Conservation (phyloP, 1,140 invertebrate species). For the Ceratina australensis region DNA sequence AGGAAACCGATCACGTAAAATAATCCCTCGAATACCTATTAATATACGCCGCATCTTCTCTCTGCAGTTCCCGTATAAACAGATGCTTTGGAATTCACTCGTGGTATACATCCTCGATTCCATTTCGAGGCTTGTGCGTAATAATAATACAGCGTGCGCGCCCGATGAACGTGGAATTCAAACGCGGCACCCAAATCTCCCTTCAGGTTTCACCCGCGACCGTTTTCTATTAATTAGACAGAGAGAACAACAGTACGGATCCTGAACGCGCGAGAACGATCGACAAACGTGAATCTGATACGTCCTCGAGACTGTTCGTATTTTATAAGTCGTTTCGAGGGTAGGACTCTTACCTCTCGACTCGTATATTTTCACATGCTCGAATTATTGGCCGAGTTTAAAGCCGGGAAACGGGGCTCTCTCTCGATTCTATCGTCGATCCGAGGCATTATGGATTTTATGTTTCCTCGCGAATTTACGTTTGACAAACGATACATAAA, state of each 20-base stretch:
- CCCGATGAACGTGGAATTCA: not conserved
- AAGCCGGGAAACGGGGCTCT: too few relatives aligned
- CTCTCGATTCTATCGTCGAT: not conserved
- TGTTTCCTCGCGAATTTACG: not conserved
- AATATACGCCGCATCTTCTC: conserved; percentile 23
- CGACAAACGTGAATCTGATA: too few relatives aligned
- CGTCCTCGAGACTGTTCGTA: too few relatives aligned
- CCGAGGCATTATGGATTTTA: not conserved
- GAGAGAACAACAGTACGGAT: too few relatives aligned
- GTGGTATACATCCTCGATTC: not conserved
- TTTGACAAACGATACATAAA: not conserved
- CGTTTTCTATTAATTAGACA: too few relatives aligned
- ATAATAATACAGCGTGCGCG: not conserved
- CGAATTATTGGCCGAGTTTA: not conserved
- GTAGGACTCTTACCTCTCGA: too few relatives aligned
- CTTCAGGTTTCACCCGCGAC: too few relatives aligned
- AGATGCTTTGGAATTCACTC: conserved; percentile 28
- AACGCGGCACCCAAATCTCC: not conserved
- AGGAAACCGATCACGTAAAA: conserved; percentile 36
- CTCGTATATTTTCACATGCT: too few relatives aligned
- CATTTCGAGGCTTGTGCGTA: not conserved
- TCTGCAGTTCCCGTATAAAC: conserved; percentile 22
- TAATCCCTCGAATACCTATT: conserved; percentile 44
- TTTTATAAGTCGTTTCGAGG: too few relatives aligned
- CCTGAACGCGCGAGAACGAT: too few relatives aligned